Conservation (phyloP, 1,140 invertebrate species). For the Heterodera schachtii region DNA sequence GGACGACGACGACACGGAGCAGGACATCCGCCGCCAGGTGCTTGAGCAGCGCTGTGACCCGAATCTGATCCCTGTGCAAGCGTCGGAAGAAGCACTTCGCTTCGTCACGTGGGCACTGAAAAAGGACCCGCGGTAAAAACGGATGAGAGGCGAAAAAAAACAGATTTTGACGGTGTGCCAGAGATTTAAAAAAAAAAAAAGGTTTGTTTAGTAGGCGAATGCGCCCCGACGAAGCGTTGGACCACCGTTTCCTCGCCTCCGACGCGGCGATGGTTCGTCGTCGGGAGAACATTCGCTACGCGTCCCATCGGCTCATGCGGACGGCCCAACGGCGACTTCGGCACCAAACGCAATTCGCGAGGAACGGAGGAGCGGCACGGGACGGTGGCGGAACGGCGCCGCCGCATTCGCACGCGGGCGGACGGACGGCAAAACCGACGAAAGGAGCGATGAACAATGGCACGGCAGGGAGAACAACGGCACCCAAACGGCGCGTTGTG, state of each 20-base stretch:
- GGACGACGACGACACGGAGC: conserved; percentile 73
- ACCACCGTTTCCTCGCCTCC: conserved; percentile 89
- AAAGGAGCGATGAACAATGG: background rate
- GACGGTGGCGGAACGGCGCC: background rate
- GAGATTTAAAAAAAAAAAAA: background rate
- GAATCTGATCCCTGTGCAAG: conserved; percentile 88
- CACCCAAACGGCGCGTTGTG: conserved; percentile 11
- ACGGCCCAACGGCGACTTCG: conserved; percentile 52
- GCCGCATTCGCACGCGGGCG: background rate
- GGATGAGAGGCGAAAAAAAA: background rate
- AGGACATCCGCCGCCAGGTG: conserved; percentile 87
- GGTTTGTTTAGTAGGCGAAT: conserved; percentile 80
- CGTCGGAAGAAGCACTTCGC: conserved; percentile 87
- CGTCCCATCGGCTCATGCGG: conserved; percentile 62
- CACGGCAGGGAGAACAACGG: background rate
- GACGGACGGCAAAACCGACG: background rate
- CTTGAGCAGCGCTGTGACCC: conserved; percentile 88
- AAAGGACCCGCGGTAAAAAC: conserved; percentile 68
- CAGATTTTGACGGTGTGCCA: too few species aligned
- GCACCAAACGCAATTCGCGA: conserved; percentile 33
- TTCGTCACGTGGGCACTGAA: conserved; percentile 95
- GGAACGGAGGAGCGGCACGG: background rate
- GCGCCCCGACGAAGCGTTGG: conserved; percentile 86
- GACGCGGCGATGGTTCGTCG: conserved; percentile 90
- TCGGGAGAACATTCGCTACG: conserved; percentile 76